These are phyloP conservation scores for Geophilus truncorum DNA, from an alignment of 2,888 invertebrate species.

Conservation along the genomic window DNA sequence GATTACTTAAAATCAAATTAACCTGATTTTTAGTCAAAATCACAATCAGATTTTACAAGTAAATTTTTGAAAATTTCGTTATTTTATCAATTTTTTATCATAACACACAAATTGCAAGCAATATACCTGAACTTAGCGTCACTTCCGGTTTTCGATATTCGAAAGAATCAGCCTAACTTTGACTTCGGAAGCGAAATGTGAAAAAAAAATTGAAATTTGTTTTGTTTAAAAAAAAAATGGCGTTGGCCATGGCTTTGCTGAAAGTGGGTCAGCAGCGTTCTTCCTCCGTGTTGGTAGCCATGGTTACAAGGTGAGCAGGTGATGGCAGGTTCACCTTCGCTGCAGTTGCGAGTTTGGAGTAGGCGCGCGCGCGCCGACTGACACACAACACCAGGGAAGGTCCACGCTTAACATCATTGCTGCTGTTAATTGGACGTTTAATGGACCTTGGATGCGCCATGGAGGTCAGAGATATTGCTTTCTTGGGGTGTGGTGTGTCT, in stretches of 20 bases:
- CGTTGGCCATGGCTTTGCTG: not conserved
- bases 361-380: not conserved
- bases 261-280: conserved; percentile 10
- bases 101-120: no score
- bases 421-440: not conserved
- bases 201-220: not conserved
- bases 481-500: not conserved
- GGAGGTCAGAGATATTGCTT: conserved; percentile 4
- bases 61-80: no score
- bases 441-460: not conserved
- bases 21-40: no score
- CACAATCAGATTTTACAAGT: no score
- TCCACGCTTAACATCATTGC: not conserved
- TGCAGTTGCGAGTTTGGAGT: not conserved
- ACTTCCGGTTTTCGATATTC: no score
- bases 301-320: conserved; percentile 2
- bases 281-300: conserved; percentile 2
- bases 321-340: not conserved
- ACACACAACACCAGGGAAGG: not conserved
- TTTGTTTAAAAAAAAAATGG: not conserved
- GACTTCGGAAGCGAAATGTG: not conserved
- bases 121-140: no score
- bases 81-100: no score
- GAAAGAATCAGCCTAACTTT: not conserved
- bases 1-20: no score